Conservation (phyloP, 2,888 invertebrate genomes). For the Electrophaes corylata region DNA sequence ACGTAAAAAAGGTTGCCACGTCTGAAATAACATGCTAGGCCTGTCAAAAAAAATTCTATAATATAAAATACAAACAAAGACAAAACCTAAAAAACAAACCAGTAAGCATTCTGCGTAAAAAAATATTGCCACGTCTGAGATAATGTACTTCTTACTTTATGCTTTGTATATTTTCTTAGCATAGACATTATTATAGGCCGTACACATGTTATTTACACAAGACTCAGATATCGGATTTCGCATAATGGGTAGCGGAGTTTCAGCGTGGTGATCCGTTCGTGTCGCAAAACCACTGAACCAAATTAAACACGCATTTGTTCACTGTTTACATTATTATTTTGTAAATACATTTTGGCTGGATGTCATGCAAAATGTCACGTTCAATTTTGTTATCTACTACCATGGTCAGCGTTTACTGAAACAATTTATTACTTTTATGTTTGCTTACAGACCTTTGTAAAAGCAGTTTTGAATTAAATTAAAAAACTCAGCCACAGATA, state of each 20-base stretch:
- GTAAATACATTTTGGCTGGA: constrained; percentile 19
- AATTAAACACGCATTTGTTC: constrained; percentile 25
- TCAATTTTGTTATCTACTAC: constrained; percentile 12
- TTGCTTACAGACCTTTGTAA: neutral
- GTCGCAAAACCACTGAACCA: constrained; percentile 29
- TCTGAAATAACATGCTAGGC: neutral
- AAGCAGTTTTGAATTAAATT: neutral
- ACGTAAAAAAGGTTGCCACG: neutral
- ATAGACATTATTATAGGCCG: constrained; percentile 24
- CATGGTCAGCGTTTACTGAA: constrained; percentile 1
- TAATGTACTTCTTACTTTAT: neutral
- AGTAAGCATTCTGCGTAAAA: neutral
- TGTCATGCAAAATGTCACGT: constrained; percentile 16
- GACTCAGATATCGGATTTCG: constrained; percentile 27
- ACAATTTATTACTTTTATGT: constrained; percentile 5
- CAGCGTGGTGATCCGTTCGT: constrained; percentile 30
- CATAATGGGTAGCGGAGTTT: constrained; percentile 33
- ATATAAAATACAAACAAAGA: neutral
- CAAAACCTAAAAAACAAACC: neutral
- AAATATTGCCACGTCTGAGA: neutral
- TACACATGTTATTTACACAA: constrained; percentile 34
- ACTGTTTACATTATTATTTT: constrained; percentile 26
- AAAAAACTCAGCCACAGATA: neutral
- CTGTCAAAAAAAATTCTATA: no score
- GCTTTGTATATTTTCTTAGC: neutral